Base-by-base conservation (phyloP, 2,888 invertebrate species). In the Drosophila austrosaltans region DNA sequence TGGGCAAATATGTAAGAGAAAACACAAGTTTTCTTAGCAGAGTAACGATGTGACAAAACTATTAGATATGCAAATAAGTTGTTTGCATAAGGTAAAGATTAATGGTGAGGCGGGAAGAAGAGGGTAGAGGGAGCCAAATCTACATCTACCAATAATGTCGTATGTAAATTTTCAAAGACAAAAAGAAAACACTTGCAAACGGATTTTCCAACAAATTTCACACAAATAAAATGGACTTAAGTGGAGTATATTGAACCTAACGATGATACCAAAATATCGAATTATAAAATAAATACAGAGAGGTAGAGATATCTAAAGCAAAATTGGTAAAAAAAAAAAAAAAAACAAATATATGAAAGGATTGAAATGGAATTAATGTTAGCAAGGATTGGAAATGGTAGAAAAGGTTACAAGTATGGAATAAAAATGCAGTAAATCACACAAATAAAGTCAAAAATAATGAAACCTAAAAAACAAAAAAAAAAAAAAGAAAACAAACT, bases 41-140 rank as follows among this genome's bases (percentile, higher is more conserved):
- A 75, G 78, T 80, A 78, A 77, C 78, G 78, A 77, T 80, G 80
- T 78, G 78, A 80, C 81, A 57, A 78, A 80, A 75, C 78, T 78
- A 78, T 78, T 75, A 63, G 81, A 80, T 80, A 80, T 80, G 78
- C 81, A 78, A 78, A 80, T 80, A 72, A 59, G 69, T 63, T 80
- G 77, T 79, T 75, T 69, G 58, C 69, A 58, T 36, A 32, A 59
- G 68, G 63, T 70, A 74, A 77, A 59, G 58, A 59, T 59, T 59
- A 42, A 59, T 59, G 42, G 3, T 8, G 16, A 16, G 30, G 4
- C 6, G 0, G 30, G 25, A 39, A 36, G 32, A 12, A 12, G 20
- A 30, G n/a, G 63, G 32, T 10, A 5, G 25, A 10, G 2, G 22
- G 25, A 12, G 22, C 25, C 25, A 57, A 57, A 39, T 57, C 57